Evolutionary conservation across 2,888 invertebrate genomes (phyloP).

Genomic region (Synanthedon formicaeformis): DNA sequence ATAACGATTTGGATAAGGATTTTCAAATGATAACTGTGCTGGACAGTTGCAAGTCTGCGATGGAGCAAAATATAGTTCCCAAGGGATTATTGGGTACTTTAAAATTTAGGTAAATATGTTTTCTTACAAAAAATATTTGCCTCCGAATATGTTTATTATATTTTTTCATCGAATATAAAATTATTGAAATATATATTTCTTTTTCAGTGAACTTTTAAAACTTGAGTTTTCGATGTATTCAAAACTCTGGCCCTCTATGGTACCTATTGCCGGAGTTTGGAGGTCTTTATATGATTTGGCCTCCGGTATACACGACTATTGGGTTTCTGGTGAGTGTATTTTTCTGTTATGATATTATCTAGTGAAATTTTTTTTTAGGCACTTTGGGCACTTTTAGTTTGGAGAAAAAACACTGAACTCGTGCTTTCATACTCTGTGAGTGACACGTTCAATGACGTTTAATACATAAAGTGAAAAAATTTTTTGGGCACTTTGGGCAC

Average conservation of each 20-base stretch:
- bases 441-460: background rate
- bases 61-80: conserved; percentile 21
- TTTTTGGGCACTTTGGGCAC: no score
- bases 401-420: background rate
- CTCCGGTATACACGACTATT: conserved; percentile 7
- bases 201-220: conserved; percentile 11
- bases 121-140: background rate
- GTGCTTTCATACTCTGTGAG: background rate
- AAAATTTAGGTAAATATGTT: conserved; percentile 31
- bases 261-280: conserved; percentile 47
- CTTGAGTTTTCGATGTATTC: conserved; percentile 46
- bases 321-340: no score
- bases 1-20: conserved; percentile 12
- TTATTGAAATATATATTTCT: no score
- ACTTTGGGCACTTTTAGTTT: no score
- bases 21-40: conserved; percentile 32
- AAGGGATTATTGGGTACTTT: conserved; percentile 25
- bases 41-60: conserved; percentile 23
- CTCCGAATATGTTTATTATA: no score
- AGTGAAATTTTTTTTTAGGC: no score
- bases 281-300: conserved; percentile 24
- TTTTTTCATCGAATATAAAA: no score
- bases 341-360: no score
- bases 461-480: background rate
- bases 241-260: conserved; percentile 45